Conservation (phyloP, 2,113 vertebrate species). For the Elachura formosa region DNA sequence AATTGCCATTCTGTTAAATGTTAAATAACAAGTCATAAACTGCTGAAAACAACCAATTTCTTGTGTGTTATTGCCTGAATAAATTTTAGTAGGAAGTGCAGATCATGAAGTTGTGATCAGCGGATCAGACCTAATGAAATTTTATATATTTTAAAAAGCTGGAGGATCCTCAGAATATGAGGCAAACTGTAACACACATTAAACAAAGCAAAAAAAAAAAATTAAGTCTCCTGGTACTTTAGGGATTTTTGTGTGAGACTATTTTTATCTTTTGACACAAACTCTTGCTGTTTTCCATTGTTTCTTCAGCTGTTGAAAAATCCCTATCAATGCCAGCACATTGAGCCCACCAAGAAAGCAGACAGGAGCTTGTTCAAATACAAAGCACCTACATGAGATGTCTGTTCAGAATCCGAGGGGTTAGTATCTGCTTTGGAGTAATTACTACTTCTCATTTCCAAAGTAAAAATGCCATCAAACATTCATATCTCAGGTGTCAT, state of each 20-base stretch:
- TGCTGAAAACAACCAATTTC: conserved; percentile 77
- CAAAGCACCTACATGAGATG: not conserved
- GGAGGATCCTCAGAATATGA: not conserved
- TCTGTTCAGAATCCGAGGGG: not conserved
- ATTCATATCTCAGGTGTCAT: conserved; percentile 27
- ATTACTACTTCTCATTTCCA: conserved; percentile 32
- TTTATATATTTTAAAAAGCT: not conserved
- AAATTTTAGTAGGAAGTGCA: conserved; percentile 68
- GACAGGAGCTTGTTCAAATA: not conserved
- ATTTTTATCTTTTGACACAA: not conserved
- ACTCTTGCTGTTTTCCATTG: not conserved
- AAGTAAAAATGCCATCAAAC: conserved; percentile 51
- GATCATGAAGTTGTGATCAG: conserved; percentile 58
- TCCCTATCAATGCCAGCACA: accelerated
- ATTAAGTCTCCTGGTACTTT: not conserved
- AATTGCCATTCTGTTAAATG: conserved; percentile 78
- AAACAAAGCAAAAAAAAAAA: not conserved
- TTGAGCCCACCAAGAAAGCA: not conserved
- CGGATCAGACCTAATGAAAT: conserved; percentile 46
- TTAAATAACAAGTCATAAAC: conserved; percentile 81
- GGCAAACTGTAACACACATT: not conserved
- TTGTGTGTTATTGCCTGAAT: conserved; percentile 72
- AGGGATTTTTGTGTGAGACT: not conserved
- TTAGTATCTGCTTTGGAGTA: not conserved
- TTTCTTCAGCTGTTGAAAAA: not conserved